phyloP scores from a whole-genome alignment of 2,888 invertebrate genomes.

The Schizotus pectinicornis region DNA sequence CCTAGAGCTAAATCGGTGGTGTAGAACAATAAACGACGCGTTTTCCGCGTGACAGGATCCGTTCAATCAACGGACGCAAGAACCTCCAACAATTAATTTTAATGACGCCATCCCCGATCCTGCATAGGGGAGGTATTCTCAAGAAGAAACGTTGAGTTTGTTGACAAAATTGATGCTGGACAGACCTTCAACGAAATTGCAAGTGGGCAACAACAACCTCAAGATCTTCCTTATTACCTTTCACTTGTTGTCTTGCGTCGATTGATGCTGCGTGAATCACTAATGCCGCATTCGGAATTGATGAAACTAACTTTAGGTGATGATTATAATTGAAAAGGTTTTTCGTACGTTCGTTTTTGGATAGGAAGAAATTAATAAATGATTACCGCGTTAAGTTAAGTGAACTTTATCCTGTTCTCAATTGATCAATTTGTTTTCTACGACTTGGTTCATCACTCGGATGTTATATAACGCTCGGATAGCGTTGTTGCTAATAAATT shows the following conservation, averaged over 20 bases:
- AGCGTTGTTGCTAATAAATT: background rate
- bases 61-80: too few species aligned
- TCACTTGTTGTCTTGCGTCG: conserved; percentile 9
- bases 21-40: too few species aligned
- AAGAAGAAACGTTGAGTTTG: background rate
- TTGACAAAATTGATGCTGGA: background rate
- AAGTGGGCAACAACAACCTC: conserved; percentile 12
- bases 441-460: conserved; percentile 14
- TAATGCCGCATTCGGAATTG: background rate
- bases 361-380: background rate
- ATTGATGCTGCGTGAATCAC: background rate
- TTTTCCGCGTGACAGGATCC: too few species aligned
- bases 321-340: background rate
- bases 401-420: conserved; percentile 16
- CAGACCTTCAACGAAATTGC: conserved; percentile 24
- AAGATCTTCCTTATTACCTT: conserved; percentile 24
- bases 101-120: too few species aligned
- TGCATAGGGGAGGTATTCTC: background rate
- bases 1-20: too few species aligned
- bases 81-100: too few species aligned
- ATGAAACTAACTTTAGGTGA: background rate
- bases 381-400: conserved; percentile 20
- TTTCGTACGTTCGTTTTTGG: conserved; percentile 2
- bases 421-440: conserved; percentile 24
- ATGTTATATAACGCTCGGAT: background rate